A percentile compares a stretch with the other conserved stretches of the same genome.
These are phyloP conservation scores for Malurus elegans DNA, from an alignment of 2,113 vertebrate genomes.

Conservation along the genomic window DNA sequence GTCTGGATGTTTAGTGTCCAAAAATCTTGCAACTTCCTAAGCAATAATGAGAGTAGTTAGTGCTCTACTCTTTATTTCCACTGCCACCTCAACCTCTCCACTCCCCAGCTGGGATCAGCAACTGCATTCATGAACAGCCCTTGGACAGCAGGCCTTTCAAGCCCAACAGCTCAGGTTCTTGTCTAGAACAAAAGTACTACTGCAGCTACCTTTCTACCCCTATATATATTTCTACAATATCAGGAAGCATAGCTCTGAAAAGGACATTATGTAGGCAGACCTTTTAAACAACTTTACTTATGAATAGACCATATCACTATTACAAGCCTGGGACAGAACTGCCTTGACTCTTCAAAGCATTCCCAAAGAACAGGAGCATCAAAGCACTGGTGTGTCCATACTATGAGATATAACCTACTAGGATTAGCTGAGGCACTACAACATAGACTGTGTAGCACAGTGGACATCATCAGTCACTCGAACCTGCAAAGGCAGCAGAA, in stretches of 20 bases:
- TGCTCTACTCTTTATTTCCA: not conserved
- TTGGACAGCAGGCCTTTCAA: not conserved
- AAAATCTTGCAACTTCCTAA: slow-evolving; percentile 91
- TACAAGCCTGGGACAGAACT: not conserved
- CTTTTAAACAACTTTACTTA: not conserved
- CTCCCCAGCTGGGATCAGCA: not conserved
- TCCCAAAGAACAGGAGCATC: not conserved
- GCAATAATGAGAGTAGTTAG: not conserved
- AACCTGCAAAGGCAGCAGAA: not conserved
- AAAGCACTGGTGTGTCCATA: not conserved
- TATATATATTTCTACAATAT: not conserved
- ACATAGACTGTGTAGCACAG: not conserved
- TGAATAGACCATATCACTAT: not conserved
- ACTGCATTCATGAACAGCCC: not conserved
- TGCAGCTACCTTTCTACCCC: not conserved
- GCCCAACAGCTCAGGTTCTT: not conserved
- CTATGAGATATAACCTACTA: not conserved
- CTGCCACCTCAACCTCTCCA: not conserved
- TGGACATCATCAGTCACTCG: not conserved
- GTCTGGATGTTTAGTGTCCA: slow-evolving; percentile 87
- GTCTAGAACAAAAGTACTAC: not conserved
- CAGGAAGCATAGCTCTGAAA: not conserved
- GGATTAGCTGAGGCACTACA: not conserved
- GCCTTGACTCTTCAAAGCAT: not conserved
- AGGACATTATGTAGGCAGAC: not conserved